Conservation (phyloP, 2,797 vertebrate genomes). For the Eulemur rubriventer region DNA sequence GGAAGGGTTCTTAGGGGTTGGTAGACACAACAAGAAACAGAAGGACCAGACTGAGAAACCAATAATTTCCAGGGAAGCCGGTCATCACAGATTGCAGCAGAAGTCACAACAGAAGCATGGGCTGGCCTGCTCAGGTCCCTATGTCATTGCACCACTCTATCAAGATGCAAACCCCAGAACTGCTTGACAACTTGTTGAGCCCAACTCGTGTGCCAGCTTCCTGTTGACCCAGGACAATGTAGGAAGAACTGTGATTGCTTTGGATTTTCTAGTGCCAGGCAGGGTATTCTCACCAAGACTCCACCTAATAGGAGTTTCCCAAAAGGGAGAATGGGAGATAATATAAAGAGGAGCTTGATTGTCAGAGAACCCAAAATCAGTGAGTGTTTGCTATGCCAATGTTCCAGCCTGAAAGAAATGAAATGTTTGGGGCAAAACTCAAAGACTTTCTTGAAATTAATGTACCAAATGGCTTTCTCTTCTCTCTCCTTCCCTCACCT, state of each 20-base stretch:
- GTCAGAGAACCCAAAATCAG: neutral
- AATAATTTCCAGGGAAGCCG: neutral
- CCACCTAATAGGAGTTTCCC: neutral
- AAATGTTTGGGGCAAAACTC: neutral
- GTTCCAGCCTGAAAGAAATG: neutral
- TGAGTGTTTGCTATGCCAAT: rapidly evolving
- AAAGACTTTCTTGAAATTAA: neutral
- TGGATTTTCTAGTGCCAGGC: neutral
- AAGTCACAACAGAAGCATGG: neutral
- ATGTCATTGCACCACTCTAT: rapidly evolving
- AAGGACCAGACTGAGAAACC: too few species aligned
- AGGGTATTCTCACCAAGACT: neutral
- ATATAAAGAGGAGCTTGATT: neutral
- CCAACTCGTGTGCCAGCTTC: neutral
- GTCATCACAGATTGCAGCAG: neutral
- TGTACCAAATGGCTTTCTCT: neutral
- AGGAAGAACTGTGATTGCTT: too few species aligned
- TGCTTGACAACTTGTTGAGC: neutral
- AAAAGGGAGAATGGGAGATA: too few species aligned
- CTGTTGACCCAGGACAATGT: neutral
- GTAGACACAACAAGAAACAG: neutral
- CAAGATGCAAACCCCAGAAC: neutral
- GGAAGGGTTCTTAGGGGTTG: neutral
- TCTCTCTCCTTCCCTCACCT: too few species aligned
- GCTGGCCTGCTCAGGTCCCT: neutral